phyloP scores from a whole-genome alignment of 2,888 invertebrate species.

The Merodon equestris region DNA sequence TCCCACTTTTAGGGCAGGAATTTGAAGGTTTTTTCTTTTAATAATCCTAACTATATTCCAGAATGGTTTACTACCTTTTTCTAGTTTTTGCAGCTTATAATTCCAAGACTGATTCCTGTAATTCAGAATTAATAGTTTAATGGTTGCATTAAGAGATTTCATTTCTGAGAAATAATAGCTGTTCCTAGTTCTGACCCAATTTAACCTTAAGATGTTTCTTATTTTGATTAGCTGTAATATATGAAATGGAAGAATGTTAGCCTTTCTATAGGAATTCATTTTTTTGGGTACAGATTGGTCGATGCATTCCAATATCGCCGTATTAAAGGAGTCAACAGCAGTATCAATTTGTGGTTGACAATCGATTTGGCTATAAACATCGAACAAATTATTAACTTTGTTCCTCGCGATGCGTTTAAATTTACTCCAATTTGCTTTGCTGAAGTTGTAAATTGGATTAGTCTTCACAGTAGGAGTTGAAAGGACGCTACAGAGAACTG shows the following conservation, averaged over 20 bases:
- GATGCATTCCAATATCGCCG: not conserved
- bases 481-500: slow-evolving; percentile 1
- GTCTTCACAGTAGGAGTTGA: not conserved
- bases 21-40: not conserved
- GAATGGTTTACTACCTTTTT: slow-evolving; percentile 3
- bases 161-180: not conserved
- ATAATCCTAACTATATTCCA: not conserved
- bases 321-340: not conserved
- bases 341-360: not conserved
- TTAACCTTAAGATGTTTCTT: not conserved
- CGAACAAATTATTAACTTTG: not conserved
- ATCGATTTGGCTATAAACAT: not conserved
- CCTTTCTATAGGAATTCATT: not conserved
- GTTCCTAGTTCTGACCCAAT: not conserved
- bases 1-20: not conserved
- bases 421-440: not conserved
- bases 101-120: slow-evolving; percentile 5
- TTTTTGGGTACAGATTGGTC: not conserved
- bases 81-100: not conserved
- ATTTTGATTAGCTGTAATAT: not conserved
- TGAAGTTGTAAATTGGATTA: not conserved
- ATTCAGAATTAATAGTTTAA: not conserved
- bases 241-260: not conserved
- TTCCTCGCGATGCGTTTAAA: not conserved
- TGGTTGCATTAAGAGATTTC: not conserved